phyloP scores from a whole-genome alignment of 2,113 vertebrate species.

The Aptenodytes patagonicus region DNA sequence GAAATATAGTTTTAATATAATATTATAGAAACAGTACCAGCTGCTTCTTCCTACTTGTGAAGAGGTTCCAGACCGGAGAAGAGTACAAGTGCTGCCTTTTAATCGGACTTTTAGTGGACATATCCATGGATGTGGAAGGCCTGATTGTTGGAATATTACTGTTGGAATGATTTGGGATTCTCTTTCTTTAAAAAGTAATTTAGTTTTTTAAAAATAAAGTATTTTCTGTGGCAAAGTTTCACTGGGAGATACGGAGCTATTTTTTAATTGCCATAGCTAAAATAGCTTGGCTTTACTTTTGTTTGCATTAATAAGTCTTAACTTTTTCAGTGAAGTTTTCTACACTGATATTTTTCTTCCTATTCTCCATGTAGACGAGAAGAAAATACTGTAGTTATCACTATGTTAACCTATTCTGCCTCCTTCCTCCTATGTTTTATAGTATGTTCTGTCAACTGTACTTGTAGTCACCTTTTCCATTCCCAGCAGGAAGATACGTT shows the following conservation, averaged over 20 bases:
- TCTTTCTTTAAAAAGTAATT: neutral
- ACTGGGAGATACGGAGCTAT: neutral
- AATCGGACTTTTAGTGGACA: neutral
- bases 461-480: neutral
- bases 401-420: neutral
- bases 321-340: neutral
- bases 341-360: neutral
- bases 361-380: neutral
- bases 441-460: neutral
- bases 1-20: neutral
- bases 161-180: neutral
- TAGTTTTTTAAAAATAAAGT: neutral
- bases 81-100: slow-evolving; percentile 2
- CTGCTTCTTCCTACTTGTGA: neutral
- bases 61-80: neutral
- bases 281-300: neutral
- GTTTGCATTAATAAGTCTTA: neutral
- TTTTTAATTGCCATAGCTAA: neutral
- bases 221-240: neutral
- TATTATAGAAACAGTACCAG: neutral
- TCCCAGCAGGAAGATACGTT: neutral
- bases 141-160: neutral
- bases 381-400: neutral
- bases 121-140: neutral
- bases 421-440: neutral